phyloP scores from a whole-genome alignment of 2,113 vertebrate species.

The Campylomormyrus numenius region DNA sequence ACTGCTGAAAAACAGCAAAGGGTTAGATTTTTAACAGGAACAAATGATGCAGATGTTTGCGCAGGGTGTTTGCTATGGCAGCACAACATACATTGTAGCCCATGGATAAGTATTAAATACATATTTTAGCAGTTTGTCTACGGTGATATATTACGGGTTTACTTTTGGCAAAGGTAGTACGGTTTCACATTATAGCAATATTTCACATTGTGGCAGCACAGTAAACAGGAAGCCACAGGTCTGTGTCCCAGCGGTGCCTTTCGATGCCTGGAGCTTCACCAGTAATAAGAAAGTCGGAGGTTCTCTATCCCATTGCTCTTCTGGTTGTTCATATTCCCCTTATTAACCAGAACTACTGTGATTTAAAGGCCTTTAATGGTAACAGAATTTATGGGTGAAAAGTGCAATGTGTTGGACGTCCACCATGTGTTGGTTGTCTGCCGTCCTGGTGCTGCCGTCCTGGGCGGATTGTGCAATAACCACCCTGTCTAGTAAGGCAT shows the following conservation, averaged over 20 bases:
- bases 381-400: neutral
- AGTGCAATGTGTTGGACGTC: neutral
- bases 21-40: neutral
- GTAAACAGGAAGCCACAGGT: neutral
- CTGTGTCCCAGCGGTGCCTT: neutral
- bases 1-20: neutral
- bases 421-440: neutral
- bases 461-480: neutral
- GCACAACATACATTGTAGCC: neutral
- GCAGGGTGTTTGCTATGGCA: neutral
- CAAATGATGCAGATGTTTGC: neutral
- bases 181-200: neutral
- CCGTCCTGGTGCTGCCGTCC: neutral
- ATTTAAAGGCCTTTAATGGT: neutral
- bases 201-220: neutral
- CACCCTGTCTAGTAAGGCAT: neutral
- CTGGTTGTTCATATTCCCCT: neutral
- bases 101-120: neutral
- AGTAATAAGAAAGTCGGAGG: neutral
- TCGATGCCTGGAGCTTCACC: neutral
- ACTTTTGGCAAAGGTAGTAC: neutral
- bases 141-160: neutral
- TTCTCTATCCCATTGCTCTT: neutral
- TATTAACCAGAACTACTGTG: neutral
- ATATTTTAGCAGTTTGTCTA: neutral